Conservation (phyloP, 2,113 vertebrate genomes). For the Centropus unirufus region DNA sequence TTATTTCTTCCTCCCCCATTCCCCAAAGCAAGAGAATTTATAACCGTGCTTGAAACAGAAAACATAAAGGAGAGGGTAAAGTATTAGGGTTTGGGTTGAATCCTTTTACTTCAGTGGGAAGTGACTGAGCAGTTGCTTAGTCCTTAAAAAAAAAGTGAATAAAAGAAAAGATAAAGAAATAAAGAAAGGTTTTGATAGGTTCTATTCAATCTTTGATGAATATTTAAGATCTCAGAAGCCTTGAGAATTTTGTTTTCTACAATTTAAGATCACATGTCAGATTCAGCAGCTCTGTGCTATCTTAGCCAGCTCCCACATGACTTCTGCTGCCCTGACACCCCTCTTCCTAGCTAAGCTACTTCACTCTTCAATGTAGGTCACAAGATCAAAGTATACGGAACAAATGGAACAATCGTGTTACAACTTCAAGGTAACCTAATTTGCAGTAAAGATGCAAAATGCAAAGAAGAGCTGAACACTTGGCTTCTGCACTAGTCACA, state of each 20-base stretch:
- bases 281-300: background rate
- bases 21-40: background rate
- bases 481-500: background rate
- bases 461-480: background rate
- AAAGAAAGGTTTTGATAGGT: background rate
- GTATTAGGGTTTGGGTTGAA: background rate
- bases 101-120: background rate
- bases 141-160: background rate
- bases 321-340: constrained; percentile 4
- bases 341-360: background rate
- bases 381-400: background rate
- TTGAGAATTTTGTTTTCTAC: background rate
- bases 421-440: background rate
- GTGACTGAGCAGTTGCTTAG: background rate
- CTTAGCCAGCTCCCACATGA: background rate
- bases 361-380: background rate
- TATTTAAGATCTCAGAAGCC: background rate
- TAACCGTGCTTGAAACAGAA: background rate
- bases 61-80: background rate
- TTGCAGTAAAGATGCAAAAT: background rate
- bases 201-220: background rate
- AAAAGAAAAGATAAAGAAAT: background rate
- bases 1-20: background rate
- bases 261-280: background rate
- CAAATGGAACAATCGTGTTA: background rate